Evolutionary conservation across 2,797 vertebrate species (phyloP), one percentile per base, ranked within the genome.

Genomic region (Helostoma temminkii): DNA sequence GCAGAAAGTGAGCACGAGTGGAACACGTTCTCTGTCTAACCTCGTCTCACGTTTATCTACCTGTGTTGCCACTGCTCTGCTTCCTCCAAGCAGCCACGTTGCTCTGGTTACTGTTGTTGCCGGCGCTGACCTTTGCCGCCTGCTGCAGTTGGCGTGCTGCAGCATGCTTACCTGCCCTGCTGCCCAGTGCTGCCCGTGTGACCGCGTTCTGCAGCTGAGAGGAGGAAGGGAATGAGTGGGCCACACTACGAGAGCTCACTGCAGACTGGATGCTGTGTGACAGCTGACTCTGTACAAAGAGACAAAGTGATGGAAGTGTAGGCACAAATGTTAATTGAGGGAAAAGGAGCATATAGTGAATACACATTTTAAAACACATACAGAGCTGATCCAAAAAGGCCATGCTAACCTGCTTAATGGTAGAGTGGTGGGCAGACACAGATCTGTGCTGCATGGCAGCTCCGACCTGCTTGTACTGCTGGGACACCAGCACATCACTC

Each of bases 61-160:
- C 97, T 96, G 97, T 71, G 54, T 88, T 94, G 71, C 94, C 91
- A 70, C 94, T n/a, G 62, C 82, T 94, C 88, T 94, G 94, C 94
- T 98, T 99, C 95, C 96, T 99, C 98, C 98, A 99, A 91, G 91
- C 91, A 86, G 93, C 63, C 85, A 93, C 16, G 74, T 85, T 91
- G 84, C 91, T 81, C 71, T 92, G 84, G 91, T 92, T 93, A 90
- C 89, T 91, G 92, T 94, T 81, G n/a, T n/a, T n/a, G 74, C 80
- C 46, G 65, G 93, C 72, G 88, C 93, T 93, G 93, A 95, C 90
- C 85, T 97, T 95, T 80, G 92, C 86, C 81, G 94, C 85, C 19
- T 94, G 91, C 81, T 96, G 95, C 93, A 96, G 82, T 12, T 85
- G 81, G 76, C 96, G 94, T 78, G 96, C 95, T 81, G 95, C 95